Conservation (phyloP, 2,113 vertebrate genomes). For the Prionailurus viverrinus region DNA sequence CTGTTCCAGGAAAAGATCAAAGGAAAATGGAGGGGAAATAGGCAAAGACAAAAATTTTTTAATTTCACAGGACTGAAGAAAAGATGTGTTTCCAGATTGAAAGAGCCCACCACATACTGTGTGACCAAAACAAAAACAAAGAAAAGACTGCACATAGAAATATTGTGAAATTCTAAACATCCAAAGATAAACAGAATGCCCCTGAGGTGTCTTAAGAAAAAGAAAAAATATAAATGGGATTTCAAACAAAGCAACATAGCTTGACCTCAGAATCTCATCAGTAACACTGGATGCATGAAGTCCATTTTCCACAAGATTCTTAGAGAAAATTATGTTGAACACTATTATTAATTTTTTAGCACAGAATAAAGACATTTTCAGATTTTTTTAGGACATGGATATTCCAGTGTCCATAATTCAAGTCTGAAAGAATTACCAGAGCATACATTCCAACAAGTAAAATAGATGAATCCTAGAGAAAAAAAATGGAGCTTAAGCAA, state of each 20-base stretch:
- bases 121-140: background rate
- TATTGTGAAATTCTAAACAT: background rate
- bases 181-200: background rate
- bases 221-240: background rate
- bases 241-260: background rate
- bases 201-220: background rate
- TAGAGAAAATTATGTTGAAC: background rate
- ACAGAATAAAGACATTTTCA: slow-evolving; percentile 5
- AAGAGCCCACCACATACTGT: background rate
- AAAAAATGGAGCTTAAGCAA: slow-evolving; percentile 40
- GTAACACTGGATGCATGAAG: background rate
- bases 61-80: background rate
- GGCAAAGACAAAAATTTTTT: background rate
- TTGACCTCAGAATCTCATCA: background rate
- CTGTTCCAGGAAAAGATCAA: background rate
- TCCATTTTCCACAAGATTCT: background rate
- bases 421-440: slow-evolving; percentile 33
- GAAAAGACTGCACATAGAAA: background rate
- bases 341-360: background rate
- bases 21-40: background rate
- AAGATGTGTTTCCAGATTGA: background rate
- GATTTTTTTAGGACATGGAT: background rate
- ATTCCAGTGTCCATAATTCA: slow-evolving; percentile 25
- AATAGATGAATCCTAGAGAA: slow-evolving; percentile 34
- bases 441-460: background rate